Evolutionary conservation across 2,888 invertebrate species (phyloP).

Genomic region (Calliopum simillimum): DNA sequence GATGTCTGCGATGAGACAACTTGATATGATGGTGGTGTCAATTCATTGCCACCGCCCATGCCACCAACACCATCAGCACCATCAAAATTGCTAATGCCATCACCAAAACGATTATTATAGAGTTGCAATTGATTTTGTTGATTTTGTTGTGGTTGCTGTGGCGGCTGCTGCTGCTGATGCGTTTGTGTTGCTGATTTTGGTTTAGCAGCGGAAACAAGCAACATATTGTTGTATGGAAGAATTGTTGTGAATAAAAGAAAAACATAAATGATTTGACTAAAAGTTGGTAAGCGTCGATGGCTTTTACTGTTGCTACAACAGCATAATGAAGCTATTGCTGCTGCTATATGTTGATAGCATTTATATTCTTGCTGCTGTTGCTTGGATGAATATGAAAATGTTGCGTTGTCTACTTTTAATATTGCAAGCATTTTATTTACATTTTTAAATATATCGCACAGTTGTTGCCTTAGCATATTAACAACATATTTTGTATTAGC

Average conservation of each 20-base stretch:
- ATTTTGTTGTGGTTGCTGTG: constrained; percentile 47
- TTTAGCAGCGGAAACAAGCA: constrained; percentile 54
- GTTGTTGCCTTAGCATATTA: constrained; percentile 33
- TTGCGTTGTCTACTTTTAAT: neutral
- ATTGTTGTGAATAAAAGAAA: constrained; percentile 47
- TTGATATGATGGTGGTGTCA: constrained; percentile 59
- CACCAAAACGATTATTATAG: constrained; percentile 23
- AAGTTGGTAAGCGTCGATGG: neutral
- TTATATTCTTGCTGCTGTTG: neutral
- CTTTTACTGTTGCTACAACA: constrained; percentile 39
- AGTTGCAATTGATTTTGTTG: constrained; percentile 33
- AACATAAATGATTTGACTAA: constrained; percentile 40
- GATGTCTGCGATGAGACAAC: constrained; percentile 61
- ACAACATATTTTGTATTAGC: constrained; percentile 39
- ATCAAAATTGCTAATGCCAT: constrained; percentile 31
- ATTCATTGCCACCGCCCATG: constrained; percentile 47
- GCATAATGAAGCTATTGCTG: constrained; percentile 36
- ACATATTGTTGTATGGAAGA: constrained; percentile 46
- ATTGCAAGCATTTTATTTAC: neutral
- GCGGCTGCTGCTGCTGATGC: constrained; percentile 46
- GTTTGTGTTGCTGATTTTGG: constrained; percentile 60
- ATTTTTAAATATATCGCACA: neutral
- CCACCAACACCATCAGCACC: constrained; percentile 47
- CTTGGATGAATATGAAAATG: neutral
- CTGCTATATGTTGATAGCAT: neutral